phyloP scores from a whole-genome alignment of 2,888 invertebrate species.

The Parnassius orleans region DNA sequence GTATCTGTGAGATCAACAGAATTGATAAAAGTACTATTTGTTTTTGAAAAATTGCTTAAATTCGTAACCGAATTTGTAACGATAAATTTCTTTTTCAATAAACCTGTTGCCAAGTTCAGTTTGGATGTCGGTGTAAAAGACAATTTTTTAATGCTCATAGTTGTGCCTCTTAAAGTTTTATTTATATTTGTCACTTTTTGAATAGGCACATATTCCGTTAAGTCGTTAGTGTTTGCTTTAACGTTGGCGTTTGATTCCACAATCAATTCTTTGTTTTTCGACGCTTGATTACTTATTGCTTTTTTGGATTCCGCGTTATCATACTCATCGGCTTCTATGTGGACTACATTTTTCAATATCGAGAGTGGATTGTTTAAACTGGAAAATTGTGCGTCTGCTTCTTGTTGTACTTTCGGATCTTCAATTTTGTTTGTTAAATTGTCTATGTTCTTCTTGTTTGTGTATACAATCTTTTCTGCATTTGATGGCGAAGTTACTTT shows the following conservation, averaged over 20 bases:
- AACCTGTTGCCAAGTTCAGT: background rate
- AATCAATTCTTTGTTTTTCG: too few species aligned
- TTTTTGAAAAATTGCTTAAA: background rate
- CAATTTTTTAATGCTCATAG: background rate
- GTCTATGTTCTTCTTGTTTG: background rate
- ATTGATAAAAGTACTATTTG: background rate
- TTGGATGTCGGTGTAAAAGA: background rate
- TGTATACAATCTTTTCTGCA: background rate
- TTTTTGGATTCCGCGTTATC: background rate
- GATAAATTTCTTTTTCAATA: background rate
- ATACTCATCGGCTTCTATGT: background rate
- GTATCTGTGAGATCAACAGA: constrained; percentile 1
- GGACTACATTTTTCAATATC: background rate
- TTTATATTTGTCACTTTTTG: background rate
- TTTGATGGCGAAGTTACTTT: background rate
- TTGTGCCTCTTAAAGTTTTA: background rate
- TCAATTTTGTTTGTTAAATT: background rate
- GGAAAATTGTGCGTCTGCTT: background rate
- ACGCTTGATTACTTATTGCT: background rate
- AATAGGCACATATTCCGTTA: background rate
- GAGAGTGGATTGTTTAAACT: background rate
- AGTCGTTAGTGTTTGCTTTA: background rate
- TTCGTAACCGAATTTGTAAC: background rate
- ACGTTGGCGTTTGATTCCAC: background rate
- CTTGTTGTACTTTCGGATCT: background rate